A percentile compares a stretch with the other conserved stretches of the same genome.
phyloP scores from a whole-genome alignment of 2,888 invertebrate species.

The Cephus runcator region DNA sequence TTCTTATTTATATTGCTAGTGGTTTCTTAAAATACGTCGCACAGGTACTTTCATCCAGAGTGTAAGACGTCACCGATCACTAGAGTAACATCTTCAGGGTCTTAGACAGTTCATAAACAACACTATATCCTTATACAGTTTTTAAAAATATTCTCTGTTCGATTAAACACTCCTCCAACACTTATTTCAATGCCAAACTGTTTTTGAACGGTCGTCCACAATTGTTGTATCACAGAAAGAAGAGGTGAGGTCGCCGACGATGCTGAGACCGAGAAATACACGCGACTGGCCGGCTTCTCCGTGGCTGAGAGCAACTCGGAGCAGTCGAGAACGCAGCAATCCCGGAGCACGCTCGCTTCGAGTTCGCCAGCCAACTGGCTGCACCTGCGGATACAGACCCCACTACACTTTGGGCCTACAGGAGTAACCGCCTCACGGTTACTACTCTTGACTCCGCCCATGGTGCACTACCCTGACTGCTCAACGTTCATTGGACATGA shows the following conservation, averaged over 20 bases:
- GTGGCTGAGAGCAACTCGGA: background rate
- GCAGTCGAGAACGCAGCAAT: conserved; percentile 10
- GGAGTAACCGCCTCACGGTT: conserved; percentile 29
- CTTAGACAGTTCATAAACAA: background rate
- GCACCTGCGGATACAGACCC: conserved; percentile 50
- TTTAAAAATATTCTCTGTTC: background rate
- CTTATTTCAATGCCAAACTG: background rate
- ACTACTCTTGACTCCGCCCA: conserved; percentile 7
- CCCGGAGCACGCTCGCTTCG: conserved; percentile 55
- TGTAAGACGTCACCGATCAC: background rate
- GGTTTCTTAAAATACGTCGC: background rate
- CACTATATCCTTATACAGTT: background rate
- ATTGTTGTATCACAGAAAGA: background rate
- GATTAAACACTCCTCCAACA: background rate
- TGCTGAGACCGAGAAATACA: background rate
- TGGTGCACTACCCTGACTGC: conserved; percentile 6
- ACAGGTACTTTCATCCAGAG: background rate
- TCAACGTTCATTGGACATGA: conserved; percentile 39
- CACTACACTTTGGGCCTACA: conserved; percentile 38
- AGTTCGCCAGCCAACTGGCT: conserved; percentile 62
- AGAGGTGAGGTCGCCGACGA: background rate
- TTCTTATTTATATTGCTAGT: background rate
- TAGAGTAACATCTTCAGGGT: background rate
- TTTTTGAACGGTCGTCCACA: background rate
- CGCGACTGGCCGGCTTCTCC: background rate